Conservation (phyloP, 1,140 invertebrate species). For the Diorhabda elongata region DNA sequence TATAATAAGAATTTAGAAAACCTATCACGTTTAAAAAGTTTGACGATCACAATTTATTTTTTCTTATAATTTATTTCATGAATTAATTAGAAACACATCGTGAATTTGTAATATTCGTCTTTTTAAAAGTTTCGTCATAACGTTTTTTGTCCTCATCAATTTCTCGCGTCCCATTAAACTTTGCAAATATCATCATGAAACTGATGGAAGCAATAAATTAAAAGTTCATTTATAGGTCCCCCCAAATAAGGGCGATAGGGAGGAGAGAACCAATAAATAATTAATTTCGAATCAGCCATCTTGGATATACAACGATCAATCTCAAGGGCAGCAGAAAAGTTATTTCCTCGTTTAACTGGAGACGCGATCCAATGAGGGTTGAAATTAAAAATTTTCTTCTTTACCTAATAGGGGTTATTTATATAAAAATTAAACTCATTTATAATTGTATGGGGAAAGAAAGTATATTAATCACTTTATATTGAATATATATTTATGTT, state of each 20-base stretch:
- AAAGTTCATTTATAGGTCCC: slow-evolving; percentile 2
- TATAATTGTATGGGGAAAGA: slow-evolving; percentile 2
- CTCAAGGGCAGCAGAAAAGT: slow-evolving; percentile 1
- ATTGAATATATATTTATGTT: not conserved
- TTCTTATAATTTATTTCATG: not conserved
- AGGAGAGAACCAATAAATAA: slow-evolving; percentile 2
- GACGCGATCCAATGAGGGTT: slow-evolving; percentile 1
- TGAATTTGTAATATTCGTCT: not conserved
- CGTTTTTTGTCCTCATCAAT: not conserved
- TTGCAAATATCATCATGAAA: slow-evolving; percentile 2
- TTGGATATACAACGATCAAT: slow-evolving; percentile 2
- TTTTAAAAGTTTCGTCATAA: not conserved
- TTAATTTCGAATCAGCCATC: slow-evolving; percentile 2
- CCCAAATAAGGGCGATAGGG: slow-evolving; percentile 1
- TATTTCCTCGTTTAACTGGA: slow-evolving; percentile 2
- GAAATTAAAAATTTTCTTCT: slow-evolving; percentile 3
- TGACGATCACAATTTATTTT: too few species aligned
- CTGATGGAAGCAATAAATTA: slow-evolving; percentile 2
- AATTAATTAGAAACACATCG: not conserved
- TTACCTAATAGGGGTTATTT: not conserved
- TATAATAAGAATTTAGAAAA: too few species aligned
- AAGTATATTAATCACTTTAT: not conserved
- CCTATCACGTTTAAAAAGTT: too few species aligned
- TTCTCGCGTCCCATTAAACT: not conserved
- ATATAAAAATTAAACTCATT: slow-evolving; percentile 3